These are phyloP conservation scores for Coluber constrictor DNA, from an alignment of 2,797 vertebrate genomes.

Conservation along the genomic window DNA sequence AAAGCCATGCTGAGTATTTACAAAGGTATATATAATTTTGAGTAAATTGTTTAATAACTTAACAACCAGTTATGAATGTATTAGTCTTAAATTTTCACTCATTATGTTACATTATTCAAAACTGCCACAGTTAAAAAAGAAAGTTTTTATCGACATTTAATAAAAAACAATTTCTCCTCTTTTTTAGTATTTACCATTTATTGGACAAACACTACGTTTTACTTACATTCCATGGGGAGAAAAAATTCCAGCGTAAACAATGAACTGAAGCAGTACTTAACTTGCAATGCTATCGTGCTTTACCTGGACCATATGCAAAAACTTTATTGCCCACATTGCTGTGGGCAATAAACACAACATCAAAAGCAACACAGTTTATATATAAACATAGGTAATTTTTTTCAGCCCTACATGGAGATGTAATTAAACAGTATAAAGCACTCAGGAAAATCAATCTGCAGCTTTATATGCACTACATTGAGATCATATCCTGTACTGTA, in stretches of 20 bases:
- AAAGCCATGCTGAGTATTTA: background rate
- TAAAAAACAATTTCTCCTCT: constrained; percentile 55
- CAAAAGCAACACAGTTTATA: constrained; percentile 79
- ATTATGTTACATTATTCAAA: constrained; percentile 57
- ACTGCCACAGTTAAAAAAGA: constrained; percentile 32
- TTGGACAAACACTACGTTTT: constrained; percentile 80
- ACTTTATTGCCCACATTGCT: constrained; percentile 64
- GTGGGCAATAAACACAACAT: constrained; percentile 77
- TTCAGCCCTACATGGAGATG: constrained; percentile 86
- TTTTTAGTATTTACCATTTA: constrained; percentile 76
- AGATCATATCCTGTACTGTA: constrained; percentile 81
- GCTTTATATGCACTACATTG: constrained; percentile 62
- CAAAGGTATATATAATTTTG: background rate
- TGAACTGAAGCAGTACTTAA: constrained; percentile 73
- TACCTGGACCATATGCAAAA: constrained; percentile 70
- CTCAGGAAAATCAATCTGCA: constrained; percentile 84
- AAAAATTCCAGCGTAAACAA: constrained; percentile 81
- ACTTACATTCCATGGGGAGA: constrained; percentile 89
- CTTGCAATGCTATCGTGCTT: constrained; percentile 73
- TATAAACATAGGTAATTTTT: constrained; percentile 79
- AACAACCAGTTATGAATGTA: constrained; percentile 32
- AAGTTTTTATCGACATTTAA: constrained; percentile 59
- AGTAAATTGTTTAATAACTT: background rate
- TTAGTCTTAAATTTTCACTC: constrained; percentile 65
- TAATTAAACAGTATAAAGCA: constrained; percentile 84